Conservation (phyloP, 1,140 invertebrate species). For the Caenorhabditis tropicalis region DNA sequence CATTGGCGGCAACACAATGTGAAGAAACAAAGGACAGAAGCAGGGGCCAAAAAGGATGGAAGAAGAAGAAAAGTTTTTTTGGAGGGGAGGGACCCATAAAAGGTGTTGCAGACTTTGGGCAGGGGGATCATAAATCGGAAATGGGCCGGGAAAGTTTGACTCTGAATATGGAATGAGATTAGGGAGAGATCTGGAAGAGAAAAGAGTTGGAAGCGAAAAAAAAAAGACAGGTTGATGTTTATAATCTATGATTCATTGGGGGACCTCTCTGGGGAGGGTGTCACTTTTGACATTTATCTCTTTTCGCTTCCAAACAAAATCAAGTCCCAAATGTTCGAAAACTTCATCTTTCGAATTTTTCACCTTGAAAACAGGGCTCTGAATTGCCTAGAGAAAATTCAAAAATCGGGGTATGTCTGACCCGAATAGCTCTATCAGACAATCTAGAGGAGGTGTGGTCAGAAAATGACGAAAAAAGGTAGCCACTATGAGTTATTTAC, state of each 20-base stretch:
- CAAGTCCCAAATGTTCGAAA: not conserved
- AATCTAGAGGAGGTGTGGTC: too few species aligned
- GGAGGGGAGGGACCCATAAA: too few species aligned
- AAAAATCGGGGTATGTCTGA: too few species aligned
- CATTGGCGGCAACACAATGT: not conserved
- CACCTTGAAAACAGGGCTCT: too few species aligned
- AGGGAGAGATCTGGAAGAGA: not conserved
- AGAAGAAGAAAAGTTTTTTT: too few species aligned
- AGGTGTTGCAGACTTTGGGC: not conserved
- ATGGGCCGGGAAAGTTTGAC: not conserved
- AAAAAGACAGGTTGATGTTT: not conserved
- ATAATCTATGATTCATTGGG: constrained; percentile 8
- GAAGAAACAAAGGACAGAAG: constrained; percentile 5
- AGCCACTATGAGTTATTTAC: too few species aligned
- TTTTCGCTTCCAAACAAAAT: too few species aligned
- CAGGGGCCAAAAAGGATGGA: not conserved
- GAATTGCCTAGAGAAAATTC: too few species aligned
- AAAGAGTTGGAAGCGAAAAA: not conserved
- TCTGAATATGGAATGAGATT: not conserved
- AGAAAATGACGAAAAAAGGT: too few species aligned
- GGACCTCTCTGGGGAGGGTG: not conserved
- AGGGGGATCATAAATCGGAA: not conserved
- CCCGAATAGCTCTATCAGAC: too few species aligned
- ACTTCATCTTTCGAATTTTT: too few species aligned
- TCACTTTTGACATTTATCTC: not conserved